These are phyloP conservation scores for Zaprionus bogoriensis DNA, from an alignment of 2,888 invertebrate genomes.

Conservation along the genomic window DNA sequence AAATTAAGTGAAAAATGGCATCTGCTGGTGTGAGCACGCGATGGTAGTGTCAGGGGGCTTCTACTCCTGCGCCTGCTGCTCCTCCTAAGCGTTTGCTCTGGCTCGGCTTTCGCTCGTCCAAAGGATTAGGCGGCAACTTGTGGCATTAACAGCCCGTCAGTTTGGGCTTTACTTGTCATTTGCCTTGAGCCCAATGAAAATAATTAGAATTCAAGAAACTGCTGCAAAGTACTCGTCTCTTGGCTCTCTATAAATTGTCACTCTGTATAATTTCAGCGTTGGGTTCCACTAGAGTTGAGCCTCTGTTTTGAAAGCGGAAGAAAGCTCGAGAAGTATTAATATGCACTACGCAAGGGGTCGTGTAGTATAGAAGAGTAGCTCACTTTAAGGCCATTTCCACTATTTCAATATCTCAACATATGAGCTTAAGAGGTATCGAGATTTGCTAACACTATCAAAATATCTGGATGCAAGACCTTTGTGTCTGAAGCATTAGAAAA, in stretches of 20 bases:
- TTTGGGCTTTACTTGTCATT: slow-evolving; percentile 44
- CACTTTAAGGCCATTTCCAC: no score
- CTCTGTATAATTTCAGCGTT: no score
- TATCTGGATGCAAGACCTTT: no score
- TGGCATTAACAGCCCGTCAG: slow-evolving; percentile 53
- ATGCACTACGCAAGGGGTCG: no score
- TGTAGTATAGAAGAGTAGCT: no score
- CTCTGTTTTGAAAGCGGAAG: no score
- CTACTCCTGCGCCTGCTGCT: background rate
- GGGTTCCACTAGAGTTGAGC: no score
- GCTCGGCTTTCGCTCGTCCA: slow-evolving; percentile 31
- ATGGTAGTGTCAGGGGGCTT: background rate
- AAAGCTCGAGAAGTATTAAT: no score
- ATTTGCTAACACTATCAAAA: no score
- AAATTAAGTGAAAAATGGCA: slow-evolving; percentile 73
- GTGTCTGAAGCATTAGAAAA: no score
- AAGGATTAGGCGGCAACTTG: slow-evolving; percentile 67
- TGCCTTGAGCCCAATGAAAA: slow-evolving; percentile 11
- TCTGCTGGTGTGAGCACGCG: slow-evolving; percentile 12
- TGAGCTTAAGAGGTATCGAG: no score
- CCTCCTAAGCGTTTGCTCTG: background rate
- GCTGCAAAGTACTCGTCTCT: background rate
- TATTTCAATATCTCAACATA: no score
- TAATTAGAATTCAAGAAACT: slow-evolving; percentile 28
- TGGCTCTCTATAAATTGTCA: background rate